Base-by-base conservation (phyloP, 2,888 invertebrate species). In the Thyatira batis region DNA sequence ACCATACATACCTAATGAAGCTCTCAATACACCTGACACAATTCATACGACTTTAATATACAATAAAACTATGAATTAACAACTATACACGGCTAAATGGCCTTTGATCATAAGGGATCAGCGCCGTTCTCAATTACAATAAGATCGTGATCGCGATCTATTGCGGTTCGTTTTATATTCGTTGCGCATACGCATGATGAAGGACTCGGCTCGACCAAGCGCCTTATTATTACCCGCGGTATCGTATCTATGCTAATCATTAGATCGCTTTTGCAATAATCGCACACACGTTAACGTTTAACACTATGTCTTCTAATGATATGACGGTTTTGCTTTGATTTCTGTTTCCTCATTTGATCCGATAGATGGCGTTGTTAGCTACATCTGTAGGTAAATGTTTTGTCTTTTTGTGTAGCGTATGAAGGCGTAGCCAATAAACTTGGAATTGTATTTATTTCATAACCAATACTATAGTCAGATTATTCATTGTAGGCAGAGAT, bases 191-290 rank as follows among this genome's bases (percentile, higher is more conserved):
- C 58, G 60, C 63, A 63, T 56, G 39, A 39, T 39, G 39, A 39
- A 39, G 39, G 39, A 17, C 39, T 39, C 17, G 8, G 33, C 13
- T 61, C 62, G 58, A 58, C 50, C 57, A 49, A 60, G 65, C 73
- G 78, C 74, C 71, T 79, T 85, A 73, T 85, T 50, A 85, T 87
- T 83, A 78, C 50, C 57, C 57, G 84, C 84, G 84, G 86, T 63
- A 67, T 73, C 75, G 73, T 86, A 79, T 72, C 73, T 75, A 86
- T 85, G 84, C 63, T 77, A 82, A 86, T 80, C 57, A 74, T 80
- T 78, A 78, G 70, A 69, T 71, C 63, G 69, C 60, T 68, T 49
- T 55, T 56, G 57, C 61, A 51, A 55, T 53, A 30, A 45, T n/a
- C 33, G 30, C 53, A 50, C 52, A 54, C 55, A 51, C 59, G 58